Base-by-base conservation (phyloP, 2,797 vertebrate species). In the Acanthurus lineatus region DNA sequence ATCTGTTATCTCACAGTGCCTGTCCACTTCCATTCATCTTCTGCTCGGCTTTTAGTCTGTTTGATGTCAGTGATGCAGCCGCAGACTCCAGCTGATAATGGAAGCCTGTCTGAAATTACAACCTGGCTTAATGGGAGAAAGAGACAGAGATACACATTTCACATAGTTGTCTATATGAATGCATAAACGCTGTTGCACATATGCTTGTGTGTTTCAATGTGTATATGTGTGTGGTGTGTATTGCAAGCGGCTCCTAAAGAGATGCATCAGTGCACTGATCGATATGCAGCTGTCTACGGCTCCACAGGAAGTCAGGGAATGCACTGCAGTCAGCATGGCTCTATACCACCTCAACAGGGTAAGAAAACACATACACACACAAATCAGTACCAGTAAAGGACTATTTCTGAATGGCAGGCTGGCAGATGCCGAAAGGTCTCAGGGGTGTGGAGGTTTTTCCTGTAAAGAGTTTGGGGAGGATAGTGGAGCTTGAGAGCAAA, bases 231-330 rank as follows among this genome's bases (percentile, higher is more conserved):
- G 51, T 40, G 12, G 15, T 42, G 11, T 45, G 32, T 9, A 16
- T 45, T 49, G 48, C n/a, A n/a, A 57, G 62, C 49, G 68, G 73
- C 45, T 76, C 80, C 61, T 76, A 48, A 87, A 84, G 77, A 32
- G 82, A 87, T 90, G 70, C 90, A 90, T 91, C 84, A 86, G 67
- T 59, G 74, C 9, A 32, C 66, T 44, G 81, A 93, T 94, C 88
- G 38, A 94, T 94, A 88, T 53, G 73, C 85, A 90, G 90, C 91
- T 91, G 90, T 88, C 83, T 76, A 42, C 35, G 19, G 69, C 80
- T 72, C 81, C 56, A 88, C 91, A 93, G 92, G 93, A 94, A 92
- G 88, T 89, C 72, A 68, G 79, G 75, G 78, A 92, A 92, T 91
- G 79, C 19, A 78, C 85, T 60, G 68, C 78, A 85, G 88, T 92